Conservation (phyloP, 2,113 vertebrate species). For the Spea multiplicata region DNA sequence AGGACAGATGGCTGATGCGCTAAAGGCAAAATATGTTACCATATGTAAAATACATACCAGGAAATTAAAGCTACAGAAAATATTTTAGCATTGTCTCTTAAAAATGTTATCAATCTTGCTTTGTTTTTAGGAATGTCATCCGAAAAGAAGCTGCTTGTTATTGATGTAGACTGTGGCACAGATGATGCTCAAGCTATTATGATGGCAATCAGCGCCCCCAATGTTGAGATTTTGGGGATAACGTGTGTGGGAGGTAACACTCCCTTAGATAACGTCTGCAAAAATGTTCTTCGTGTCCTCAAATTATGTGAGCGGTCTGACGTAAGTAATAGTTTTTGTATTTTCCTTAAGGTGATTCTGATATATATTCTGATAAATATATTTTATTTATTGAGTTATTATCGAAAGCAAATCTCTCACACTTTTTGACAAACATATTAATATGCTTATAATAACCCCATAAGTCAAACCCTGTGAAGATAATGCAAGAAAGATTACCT, state of each 20-base stretch:
- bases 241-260: conserved; percentile 47
- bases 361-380: too few relatives aligned
- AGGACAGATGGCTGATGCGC: too few relatives aligned
- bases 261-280: conserved; percentile 45
- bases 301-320: conserved; percentile 45
- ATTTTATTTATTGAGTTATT: too few relatives aligned
- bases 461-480: too few relatives aligned
- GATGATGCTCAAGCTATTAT: conserved; percentile 54
- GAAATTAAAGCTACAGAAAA: too few relatives aligned
- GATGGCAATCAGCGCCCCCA: conserved; percentile 50
- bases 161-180: conserved; percentile 41
- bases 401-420: too few relatives aligned
- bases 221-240: conserved; percentile 26
- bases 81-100: not conserved
- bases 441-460: too few relatives aligned
- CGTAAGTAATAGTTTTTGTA: conserved; percentile 18
- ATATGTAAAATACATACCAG: too few relatives aligned
- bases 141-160: conserved; percentile 43
- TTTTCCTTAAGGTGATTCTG: too few relatives aligned
- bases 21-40: too few relatives aligned
- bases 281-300: conserved; percentile 47
- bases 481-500: too few relatives aligned
- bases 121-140: conserved; percentile 14
- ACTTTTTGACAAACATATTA: too few relatives aligned
- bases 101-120: not conserved